These are phyloP conservation scores for Enteromius mattozi DNA, from an alignment of 2,797 vertebrate genomes.

Conservation along the genomic window DNA sequence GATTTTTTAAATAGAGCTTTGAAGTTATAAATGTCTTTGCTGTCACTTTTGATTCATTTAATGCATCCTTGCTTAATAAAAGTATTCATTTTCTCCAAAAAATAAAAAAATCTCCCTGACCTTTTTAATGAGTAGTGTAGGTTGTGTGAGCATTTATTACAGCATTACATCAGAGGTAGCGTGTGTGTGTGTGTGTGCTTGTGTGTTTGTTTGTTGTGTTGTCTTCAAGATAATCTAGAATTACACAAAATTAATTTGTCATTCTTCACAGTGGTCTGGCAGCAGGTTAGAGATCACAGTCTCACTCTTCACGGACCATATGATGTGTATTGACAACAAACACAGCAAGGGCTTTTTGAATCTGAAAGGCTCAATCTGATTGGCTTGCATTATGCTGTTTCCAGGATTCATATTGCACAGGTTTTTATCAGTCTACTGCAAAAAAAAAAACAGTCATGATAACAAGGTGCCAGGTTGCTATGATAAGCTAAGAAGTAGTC, in stretches of 20 bases:
- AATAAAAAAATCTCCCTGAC: no score
- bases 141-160: neutral
- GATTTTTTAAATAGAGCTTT: neutral
- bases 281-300: neutral
- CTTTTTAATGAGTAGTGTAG: neutral
- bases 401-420: neutral
- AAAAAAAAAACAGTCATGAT: neutral
- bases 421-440: neutral
- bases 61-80: neutral
- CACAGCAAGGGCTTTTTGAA: constrained; percentile 1
- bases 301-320: neutral
- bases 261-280: neutral
- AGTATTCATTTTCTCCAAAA: neutral
- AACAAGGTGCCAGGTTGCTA: neutral
- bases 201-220: no score
- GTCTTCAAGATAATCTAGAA: neutral
- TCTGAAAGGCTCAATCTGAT: neutral
- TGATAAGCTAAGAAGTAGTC: neutral
- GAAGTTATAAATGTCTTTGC: neutral
- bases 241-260: neutral
- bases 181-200: no score
- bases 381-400: neutral
- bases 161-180: no score
- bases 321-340: neutral
- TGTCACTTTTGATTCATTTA: neutral